These are phyloP conservation scores for Campoletis sonorensis DNA, from an alignment of 1,140 invertebrate species.

Conservation along the genomic window DNA sequence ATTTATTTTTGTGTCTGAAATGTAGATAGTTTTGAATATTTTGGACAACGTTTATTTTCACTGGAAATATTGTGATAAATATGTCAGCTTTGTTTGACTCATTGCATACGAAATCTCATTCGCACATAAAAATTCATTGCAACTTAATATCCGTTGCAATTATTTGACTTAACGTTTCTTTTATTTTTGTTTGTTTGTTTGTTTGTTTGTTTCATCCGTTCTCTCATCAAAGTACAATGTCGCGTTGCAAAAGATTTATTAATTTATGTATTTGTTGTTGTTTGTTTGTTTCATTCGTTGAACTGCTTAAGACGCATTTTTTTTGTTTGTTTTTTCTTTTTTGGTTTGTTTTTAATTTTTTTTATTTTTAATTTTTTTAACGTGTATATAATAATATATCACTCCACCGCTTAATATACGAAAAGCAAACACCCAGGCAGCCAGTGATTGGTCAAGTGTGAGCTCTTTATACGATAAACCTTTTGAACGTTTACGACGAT, in stretches of 20 bases:
- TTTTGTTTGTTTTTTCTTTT: too few species aligned
- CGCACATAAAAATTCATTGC: background rate
- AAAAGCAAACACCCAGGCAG: constrained; percentile 64
- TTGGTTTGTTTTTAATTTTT: too few species aligned
- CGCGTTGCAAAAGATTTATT: background rate
- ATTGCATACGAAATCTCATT: too few species aligned
- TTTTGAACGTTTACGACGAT: constrained; percentile 38
- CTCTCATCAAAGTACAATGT: constrained; percentile 20
- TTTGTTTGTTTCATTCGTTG: constrained; percentile 23
- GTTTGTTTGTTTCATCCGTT: background rate
- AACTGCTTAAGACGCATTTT: constrained; percentile 30
- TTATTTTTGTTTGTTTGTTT: background rate
- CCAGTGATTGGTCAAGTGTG: constrained; percentile 73
- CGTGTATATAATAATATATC: constrained; percentile 7
- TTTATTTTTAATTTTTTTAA: too few species aligned
- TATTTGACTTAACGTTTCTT: background rate
- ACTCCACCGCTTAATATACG: constrained; percentile 34
- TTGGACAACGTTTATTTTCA: too few species aligned
- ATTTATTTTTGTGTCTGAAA: too few species aligned
- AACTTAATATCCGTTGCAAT: background rate
- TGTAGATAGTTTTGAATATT: too few species aligned
- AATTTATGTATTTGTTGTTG: constrained; percentile 3
- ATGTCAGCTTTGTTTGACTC: too few species aligned
- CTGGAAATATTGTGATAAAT: too few species aligned
- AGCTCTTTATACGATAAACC: constrained; percentile 61